Base-by-base conservation (phyloP, 1,140 invertebrate species). In the Artemia franciscana region DNA sequence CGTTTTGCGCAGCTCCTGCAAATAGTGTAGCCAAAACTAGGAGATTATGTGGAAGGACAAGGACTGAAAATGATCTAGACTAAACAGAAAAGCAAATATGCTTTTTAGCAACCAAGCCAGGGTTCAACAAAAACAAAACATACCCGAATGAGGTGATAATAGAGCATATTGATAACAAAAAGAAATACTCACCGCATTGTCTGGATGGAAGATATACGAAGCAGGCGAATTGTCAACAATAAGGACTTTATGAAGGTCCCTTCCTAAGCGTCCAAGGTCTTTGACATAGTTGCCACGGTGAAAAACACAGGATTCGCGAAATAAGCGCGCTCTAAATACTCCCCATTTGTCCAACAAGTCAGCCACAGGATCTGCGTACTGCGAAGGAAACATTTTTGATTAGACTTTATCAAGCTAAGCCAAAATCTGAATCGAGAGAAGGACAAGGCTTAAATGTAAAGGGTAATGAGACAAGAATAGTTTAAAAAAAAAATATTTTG, bases 151-250 rank as follows among this genome's bases (percentile, higher is more conserved):
- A n/a, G n/a, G n/a, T n/a, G n/a, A n/a, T n/a, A n/a, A n/a, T n/a
- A n/a, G n/a, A n/a, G n/a, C n/a, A n/a, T n/a, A n/a, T n/a, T n/a
- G n/a, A n/a, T n/a, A n/a, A n/a, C n/a, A n/a, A n/a, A n/a, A n/a
- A n/a, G n/a, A n/a, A n/a, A n/a, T 67, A 84, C 87, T 88, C 77
- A 98, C 93, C 73, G 95, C 94, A 80, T 98, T 98, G 74, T 98
- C 90, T 73, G 95, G 94, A 84, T 99, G 96, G 84, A 99, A 99
- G 78, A 97, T 94, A 78, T 98, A 99, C 64, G 91, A 96, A 69
- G 92, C 94, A 68, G 95, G 95, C 69, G 93, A 98, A 79, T 99
- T 99, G 79, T 99, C 96, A 65, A 99, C 87, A 71, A 99, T 99
- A 70, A 98, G 84, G 71, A 98, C 92, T 76, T 92, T 85, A 69